phyloP scores from a whole-genome alignment of 2,797 vertebrate genomes.

The Lagothrix lagotricha region DNA sequence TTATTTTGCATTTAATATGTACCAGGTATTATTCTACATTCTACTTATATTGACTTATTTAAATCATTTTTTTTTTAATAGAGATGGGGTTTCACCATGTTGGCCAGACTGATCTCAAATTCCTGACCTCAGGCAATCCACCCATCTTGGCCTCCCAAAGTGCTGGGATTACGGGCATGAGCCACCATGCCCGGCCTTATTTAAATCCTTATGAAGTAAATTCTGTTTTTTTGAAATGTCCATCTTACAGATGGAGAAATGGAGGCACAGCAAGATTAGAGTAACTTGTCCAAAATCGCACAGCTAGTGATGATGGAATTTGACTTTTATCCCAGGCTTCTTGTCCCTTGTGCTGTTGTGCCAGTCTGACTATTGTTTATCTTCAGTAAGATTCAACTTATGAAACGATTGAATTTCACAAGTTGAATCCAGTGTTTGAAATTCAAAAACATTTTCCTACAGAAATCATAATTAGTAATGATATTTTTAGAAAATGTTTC shows the following conservation, averaged over 20 bases:
- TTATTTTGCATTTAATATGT: constrained; percentile 31
- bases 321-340: not conserved
- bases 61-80: not conserved
- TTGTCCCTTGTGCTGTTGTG: not conserved
- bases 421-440: not conserved
- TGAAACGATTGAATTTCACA: constrained; percentile 24
- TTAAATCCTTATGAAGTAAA: not conserved
- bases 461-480: not conserved
- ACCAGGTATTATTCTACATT: not conserved
- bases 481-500: not conserved
- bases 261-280: not conserved
- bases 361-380: not conserved
- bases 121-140: too few relatives aligned
- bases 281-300: not conserved
- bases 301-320: not conserved
- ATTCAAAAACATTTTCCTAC: not conserved
- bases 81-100: too few relatives aligned
- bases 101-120: too few relatives aligned
- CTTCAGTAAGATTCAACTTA: constrained; percentile 31
- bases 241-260: not conserved
- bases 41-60: not conserved
- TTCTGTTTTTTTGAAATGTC: not conserved
- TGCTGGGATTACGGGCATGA: too few relatives aligned
- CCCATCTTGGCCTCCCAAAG: too few relatives aligned
- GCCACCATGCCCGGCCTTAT: not conserved